Base-by-base conservation (phyloP, 2,888 invertebrate genomes). In the Himalopsyche tibetana region DNA sequence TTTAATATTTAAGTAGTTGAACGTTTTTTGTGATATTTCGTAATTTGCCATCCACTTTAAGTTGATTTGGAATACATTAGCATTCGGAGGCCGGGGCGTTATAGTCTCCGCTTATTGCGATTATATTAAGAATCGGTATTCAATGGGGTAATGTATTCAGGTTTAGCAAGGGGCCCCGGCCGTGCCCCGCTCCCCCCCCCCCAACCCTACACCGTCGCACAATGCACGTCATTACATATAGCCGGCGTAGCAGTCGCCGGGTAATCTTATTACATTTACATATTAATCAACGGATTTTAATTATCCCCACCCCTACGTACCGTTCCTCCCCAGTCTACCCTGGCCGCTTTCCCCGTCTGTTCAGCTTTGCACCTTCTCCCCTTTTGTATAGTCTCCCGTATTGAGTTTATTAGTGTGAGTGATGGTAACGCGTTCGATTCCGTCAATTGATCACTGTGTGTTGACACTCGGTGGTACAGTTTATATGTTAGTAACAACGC, bases 261-360 rank as follows among this genome's bases (percentile, higher is more conserved):
- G 96, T 97, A 97, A 97, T 97, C 97, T 97, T 97, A 97, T 97
- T 97, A 97, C 97, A 97, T 97, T 97, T 97, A 97, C 97, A 97
- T 97, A 97, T 97, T 97, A 97, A 97, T 97, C 97, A 97, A 97
- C 96, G 96, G 97, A 97, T 97, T 97, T 97, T 97, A 97, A 97
- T 97, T 97, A 97, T 97, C 95, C 96, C 94, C 95, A 95, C 93
- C 94, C 93, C 93, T 89, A 89, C 87, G 74, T 38, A 38, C 19
- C 74, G 74, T 36, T 74, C 36, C 85, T 83, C 87, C 42, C 83
- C 83, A n/a, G 17, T 82, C 85, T 83, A 69, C 51, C 85, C 91
- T 90, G 91, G 90, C 89, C 90, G 91, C 91, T 91, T 85, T 80
- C 15, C 83, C 56, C 69, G 74, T 74, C 74, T 74, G 74, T 74